These are phyloP conservation scores for Cardiocondyla obscurior DNA, from an alignment of 1,140 invertebrate genomes.

Conservation along the genomic window DNA sequence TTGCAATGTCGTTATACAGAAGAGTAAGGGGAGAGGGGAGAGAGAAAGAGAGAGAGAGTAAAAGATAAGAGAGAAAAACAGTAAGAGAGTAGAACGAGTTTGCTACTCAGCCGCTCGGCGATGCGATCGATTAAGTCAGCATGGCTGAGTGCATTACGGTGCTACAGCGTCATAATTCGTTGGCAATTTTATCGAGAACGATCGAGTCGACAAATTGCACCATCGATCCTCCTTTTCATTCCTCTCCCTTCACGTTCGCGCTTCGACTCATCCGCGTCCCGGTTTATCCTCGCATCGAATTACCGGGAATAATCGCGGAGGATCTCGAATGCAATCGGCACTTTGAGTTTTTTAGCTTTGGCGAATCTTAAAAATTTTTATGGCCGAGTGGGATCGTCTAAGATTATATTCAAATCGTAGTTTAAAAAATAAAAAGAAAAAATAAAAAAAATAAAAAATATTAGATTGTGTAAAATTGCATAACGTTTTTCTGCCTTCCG, in stretches of 20 bases:
- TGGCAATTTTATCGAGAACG: constrained; percentile 53
- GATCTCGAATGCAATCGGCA: neutral
- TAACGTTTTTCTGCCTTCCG: neutral
- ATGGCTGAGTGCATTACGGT: constrained; percentile 47
- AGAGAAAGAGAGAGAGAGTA: neutral
- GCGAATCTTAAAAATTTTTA: neutral
- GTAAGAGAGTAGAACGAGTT: constrained; percentile 21
- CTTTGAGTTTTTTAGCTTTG: neutral
- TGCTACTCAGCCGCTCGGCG: constrained; percentile 44
- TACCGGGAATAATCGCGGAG: neutral
- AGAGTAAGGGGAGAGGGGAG: too few relatives aligned
- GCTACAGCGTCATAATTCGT: constrained; percentile 50
- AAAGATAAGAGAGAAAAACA: constrained; percentile 9
- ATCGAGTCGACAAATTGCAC: constrained; percentile 52
- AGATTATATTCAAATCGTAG: neutral
- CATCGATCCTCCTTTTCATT: constrained; percentile 34
- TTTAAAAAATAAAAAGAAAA: neutral
- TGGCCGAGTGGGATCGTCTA: neutral
- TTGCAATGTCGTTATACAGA: constrained; percentile 27
- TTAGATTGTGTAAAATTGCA: too few relatives aligned
- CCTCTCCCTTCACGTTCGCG: neutral
- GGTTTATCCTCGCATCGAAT: neutral
- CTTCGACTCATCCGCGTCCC: neutral
- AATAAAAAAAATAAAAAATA: too few relatives aligned
- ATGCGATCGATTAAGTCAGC: constrained; percentile 55